Evolutionary conservation across 1,140 invertebrate genomes (phyloP), one percentile per base, ranked within the genome.

Genomic region (Musca vetustissima): DNA sequence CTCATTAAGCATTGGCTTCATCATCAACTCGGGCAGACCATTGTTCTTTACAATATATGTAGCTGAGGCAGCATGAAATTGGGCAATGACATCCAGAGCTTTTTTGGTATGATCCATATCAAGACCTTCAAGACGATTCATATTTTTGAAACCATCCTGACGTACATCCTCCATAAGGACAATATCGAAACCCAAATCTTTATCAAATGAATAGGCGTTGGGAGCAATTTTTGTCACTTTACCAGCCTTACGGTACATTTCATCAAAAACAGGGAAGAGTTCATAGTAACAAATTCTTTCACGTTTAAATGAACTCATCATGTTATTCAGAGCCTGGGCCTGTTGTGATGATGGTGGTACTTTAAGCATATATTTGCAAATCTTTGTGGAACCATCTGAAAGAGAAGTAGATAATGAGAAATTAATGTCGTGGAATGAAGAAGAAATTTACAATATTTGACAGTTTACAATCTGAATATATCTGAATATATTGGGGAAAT

Each of bases 141-240:
- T 77, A 84, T 88, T 88, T 15, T 76, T 77, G 71, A 83, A 89
- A 2, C 85, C 86, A 61, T 78, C 76, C 36, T 75, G 74, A 22
- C 78, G 76, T 53, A 88, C 71, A 75, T 89, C 87, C 47, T 87
- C 84, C 76, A 80, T 74, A 0, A 80, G 74, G 22, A 88, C 73
- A 0, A 75, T 73, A 61, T 78, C 72, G 4, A 59, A 65, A n/a
- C 74, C 69, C 15, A 71, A 72, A 2, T 78, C 72, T 21, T 79
- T 75, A 6, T 61, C 50, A 1, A 69, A 21, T 9, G 64, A 50
- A n/a, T 73, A 77, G 13, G 75, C 74, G 17, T 69, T 71, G 0
- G 78, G 76, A 7, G 59, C 76, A 55, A 80, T 72, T 0, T 36
- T 65, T 9, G 78, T 65, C n/a, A 73, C 70, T 7, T 76, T 0